Evolutionary conservation across 1,140 invertebrate genomes (phyloP), one percentile per base, ranked within the genome.

Genomic region (Thaumetopoea pityocampa): DNA sequence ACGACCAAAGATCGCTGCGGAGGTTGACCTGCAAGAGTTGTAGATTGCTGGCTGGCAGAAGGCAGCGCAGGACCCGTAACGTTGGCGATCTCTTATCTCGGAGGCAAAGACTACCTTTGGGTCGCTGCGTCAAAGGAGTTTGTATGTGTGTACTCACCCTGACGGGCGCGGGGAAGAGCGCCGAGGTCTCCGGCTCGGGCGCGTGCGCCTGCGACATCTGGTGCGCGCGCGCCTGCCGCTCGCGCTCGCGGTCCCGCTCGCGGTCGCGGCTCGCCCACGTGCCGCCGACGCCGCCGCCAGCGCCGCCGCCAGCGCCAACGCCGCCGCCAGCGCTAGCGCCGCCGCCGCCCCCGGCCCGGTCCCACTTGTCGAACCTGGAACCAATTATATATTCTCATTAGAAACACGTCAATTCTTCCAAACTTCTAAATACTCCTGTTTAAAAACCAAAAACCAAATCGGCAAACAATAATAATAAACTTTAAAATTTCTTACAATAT

Each of bases 181-280:
- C 72, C 41, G 78, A 76, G 64, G 70, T 65, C 54, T 82, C 78
- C 18, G 74, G 67, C 64, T 82, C 78, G 44, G 78, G 58, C 59
- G 73, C 66, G 61, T 78, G 73, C 66, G 77, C 67, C 47, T 77
- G 65, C 54, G 73, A 81, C 77, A 81, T 78, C 48, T 81, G 76
- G 65, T 74, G 68, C 30, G 72, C 72, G 49, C 72, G 72, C 61
- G 68, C 66, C 35, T 72, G 62, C 29, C 76, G 64, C 56, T 80
- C 72, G 54, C 74, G 71, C 51, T 79, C 74, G 4, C 73, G 54
- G 47, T 78, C 70, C 18, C 64, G 66, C 37, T 73, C 61, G 50
- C 68, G 68, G 40, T 67, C 68, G 24, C 64, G 63, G 47, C 67
- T 59, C 34, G 62, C 36, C 57, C 68, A 58, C 49, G 59, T 37